Evolutionary conservation across 2,888 invertebrate genomes (phyloP).

Genomic region (Drosophila engyochracea): DNA sequence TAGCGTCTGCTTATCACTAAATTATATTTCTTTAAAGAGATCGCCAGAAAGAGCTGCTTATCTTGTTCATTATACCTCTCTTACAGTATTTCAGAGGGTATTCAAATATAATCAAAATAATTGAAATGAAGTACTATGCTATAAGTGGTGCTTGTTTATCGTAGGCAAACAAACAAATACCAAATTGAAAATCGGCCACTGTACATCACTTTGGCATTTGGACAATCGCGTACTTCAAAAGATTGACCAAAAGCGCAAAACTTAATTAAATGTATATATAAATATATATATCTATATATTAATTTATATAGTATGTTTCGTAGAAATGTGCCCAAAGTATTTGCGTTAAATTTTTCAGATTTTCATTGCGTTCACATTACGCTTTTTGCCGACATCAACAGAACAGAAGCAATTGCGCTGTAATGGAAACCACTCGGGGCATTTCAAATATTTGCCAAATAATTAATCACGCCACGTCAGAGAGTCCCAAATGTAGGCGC

Average conservation of each 20-base stretch:
- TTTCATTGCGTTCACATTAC: constrained; percentile 17
- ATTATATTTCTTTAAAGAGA: neutral
- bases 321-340: constrained; percentile 20
- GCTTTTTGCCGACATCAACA: neutral
- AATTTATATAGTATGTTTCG: neutral
- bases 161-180: constrained; percentile 31
- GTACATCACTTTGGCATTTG: constrained; percentile 24
- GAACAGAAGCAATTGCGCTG: constrained; percentile 21
- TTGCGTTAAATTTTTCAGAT: constrained; percentile 34
- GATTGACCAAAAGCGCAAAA: constrained; percentile 51
- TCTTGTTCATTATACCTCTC: too few relatives aligned
- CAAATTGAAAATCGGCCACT: constrained; percentile 33
- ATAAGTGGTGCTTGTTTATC: constrained; percentile 55
- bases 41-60: too few relatives aligned
- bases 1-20: neutral
- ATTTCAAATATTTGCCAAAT: constrained; percentile 75
- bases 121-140: constrained; percentile 44
- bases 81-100: neutral
- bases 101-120: constrained; percentile 19
- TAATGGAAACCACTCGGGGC: constrained; percentile 58
- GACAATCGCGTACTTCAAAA: constrained; percentile 41
- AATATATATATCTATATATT: neutral
- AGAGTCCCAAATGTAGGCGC: constrained; percentile 24
- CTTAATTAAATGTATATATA: constrained; percentile 65
- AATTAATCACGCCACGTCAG: constrained; percentile 76